Percentiles rank a stretch among this genome's conserved stretches.
These are phyloP conservation scores for Prolemur simus DNA, from an alignment of 2,113 vertebrate genomes.

Conservation along the genomic window DNA sequence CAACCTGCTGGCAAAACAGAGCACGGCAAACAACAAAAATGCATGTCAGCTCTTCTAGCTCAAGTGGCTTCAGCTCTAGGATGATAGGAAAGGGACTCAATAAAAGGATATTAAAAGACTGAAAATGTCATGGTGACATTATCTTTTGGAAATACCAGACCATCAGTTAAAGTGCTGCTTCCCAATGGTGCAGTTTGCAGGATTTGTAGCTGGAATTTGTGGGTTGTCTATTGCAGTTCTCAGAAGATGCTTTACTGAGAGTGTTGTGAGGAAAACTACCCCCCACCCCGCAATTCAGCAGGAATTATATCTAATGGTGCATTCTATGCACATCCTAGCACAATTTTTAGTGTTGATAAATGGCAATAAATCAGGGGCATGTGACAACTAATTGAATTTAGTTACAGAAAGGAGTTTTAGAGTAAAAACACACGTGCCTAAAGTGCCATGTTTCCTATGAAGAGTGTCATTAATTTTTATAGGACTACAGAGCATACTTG, in stretches of 20 bases:
- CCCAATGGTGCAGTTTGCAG: slow-evolving; percentile 61
- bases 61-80: slow-evolving; percentile 35
- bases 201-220: slow-evolving; percentile 67
- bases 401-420: slow-evolving; percentile 47
- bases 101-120: slow-evolving; percentile 77
- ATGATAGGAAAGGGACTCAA: slow-evolving; percentile 63
- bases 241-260: slow-evolving; percentile 23
- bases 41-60: slow-evolving; percentile 33
- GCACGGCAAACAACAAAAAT: background rate
- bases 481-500: background rate
- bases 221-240: slow-evolving; percentile 7
- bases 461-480: slow-evolving; percentile 52
- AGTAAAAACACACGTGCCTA: slow-evolving; percentile 45
- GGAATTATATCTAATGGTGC: slow-evolving; percentile 43
- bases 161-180: slow-evolving; percentile 65
- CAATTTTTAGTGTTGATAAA: slow-evolving; percentile 21
- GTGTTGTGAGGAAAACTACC: background rate
- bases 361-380: background rate
- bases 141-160: slow-evolving; percentile 77
- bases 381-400: slow-evolving; percentile 52
- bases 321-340: background rate
- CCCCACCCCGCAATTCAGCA: background rate
- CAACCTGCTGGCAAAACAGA: background rate
- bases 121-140: slow-evolving; percentile 80
- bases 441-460: slow-evolving; percentile 36